Evolutionary conservation across 2,888 invertebrate genomes (phyloP).

Genomic region (Thecophora atra): DNA sequence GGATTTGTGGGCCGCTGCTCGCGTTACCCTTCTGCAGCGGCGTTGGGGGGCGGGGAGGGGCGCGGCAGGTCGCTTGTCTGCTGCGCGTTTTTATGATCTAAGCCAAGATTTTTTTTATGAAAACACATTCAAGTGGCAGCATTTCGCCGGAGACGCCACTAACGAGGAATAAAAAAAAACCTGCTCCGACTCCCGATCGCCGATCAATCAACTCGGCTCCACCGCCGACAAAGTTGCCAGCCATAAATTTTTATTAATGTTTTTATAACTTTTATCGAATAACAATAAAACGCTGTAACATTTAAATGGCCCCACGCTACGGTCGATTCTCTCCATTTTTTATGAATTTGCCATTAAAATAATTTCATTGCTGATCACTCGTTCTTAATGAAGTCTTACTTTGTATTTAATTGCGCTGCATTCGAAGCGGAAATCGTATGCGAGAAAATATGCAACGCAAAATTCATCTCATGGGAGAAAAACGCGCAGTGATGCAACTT

Average conservation of each 20-base stretch:
- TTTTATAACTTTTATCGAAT: slow-evolving; percentile 20
- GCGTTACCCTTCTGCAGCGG: no score
- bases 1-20: neutral
- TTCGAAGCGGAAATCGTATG: no score
- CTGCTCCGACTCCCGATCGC: neutral
- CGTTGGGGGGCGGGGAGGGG: neutral
- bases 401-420: slow-evolving; percentile 5
- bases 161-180: neutral
- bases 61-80: neutral
- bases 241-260: slow-evolving; percentile 1
- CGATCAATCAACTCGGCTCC: neutral
- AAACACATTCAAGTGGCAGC: slow-evolving; percentile 13
- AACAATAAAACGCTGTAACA: slow-evolving; percentile 17
- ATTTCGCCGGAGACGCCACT: neutral
- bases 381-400: slow-evolving; percentile 22
- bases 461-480: neutral
- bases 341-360: slow-evolving; percentile 20
- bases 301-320: neutral
- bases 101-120: slow-evolving; percentile 13
- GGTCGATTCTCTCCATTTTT: neutral
- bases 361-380: slow-evolving; percentile 16
- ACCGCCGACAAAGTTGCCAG: slow-evolving; percentile 13
- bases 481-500: neutral
- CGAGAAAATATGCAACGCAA: no score
- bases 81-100: neutral